Base-by-base conservation (phyloP, 92 coral and sea anemone species). In the Epizoanthus illoricatus region DNA sequence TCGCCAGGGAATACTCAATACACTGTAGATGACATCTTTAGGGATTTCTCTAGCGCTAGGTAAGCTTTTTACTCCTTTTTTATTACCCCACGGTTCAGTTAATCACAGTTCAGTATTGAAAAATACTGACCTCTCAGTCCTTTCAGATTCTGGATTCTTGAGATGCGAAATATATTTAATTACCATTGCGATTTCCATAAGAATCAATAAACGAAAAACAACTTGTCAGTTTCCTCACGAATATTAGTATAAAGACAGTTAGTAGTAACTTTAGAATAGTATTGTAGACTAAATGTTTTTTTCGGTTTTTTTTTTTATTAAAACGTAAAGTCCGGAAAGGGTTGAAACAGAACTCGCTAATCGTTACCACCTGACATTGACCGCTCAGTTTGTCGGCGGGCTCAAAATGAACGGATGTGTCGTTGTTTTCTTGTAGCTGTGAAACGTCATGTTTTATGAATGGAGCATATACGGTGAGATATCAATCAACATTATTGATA, bases 381-480 rank as follows among this genome's bases (percentile, higher is more conserved):
- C 67, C 12, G 33, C 7, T 28, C 52, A 36, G 52, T 69, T 3
- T 9, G 55, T 49, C n/a, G 18, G 9, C 52, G 9, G 39, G 66
- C 11, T 59, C 33, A 40, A 75, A 57, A 57, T 57, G 54, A 36
- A 13, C 52, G 49, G 68, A 17, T 33, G 66, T 33, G 20, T 24
- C 47, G 21, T 5, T 13, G 2, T 13, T 74, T 33, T 5, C 10
- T 56, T 41, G 7, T 3, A 58, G 80, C 66, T 36, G 67, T n/a
- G 67, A 75, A 59, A 58, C 57, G 42, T 24, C 66, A 75, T 75
- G 67, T 59, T 55, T 39, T 75, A 36, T 59, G 80, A 36, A 57
- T 57, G 80, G 80, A 24, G 80, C 15, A 36, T 75, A 57, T 75
- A 75, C 43, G 80, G 80, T 75, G 56, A 75, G 80, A 59, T 59